Evolutionary conservation across 2,113 vertebrate genomes (phyloP).

Genomic region (Nansenia antarctica): DNA sequence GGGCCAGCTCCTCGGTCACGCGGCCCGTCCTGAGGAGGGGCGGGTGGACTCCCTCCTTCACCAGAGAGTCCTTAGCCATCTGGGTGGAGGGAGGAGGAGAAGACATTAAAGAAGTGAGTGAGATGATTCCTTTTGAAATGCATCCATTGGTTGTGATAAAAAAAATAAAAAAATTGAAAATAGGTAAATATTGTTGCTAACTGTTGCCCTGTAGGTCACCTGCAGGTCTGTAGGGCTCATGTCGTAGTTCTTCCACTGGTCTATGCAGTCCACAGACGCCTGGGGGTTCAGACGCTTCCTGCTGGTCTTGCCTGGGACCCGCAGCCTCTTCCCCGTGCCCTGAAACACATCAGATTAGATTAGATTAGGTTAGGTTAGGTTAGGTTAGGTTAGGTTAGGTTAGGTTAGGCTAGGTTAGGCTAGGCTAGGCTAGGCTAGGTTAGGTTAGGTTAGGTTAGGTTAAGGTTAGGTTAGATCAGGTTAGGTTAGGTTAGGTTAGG

Average conservation of each 20-base stretch:
- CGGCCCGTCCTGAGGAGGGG: slow-evolving; percentile 68
- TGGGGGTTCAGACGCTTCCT: slow-evolving; percentile 87
- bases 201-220: slow-evolving; percentile 56
- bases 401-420: no score
- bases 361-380: no score
- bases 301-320: slow-evolving; percentile 80
- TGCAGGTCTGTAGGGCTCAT: slow-evolving; percentile 75
- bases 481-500: no score
- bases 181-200: no score
- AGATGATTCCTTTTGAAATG: no score
- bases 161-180: not conserved
- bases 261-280: slow-evolving; percentile 82
- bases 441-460: no score
- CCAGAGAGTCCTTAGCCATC: slow-evolving; percentile 83
- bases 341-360: no score
- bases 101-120: not conserved
- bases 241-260: slow-evolving; percentile 80
- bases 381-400: no score
- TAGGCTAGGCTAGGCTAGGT: no score
- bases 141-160: no score
- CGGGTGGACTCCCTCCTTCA: slow-evolving; percentile 77
- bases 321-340: slow-evolving; percentile 76
- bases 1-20: slow-evolving; percentile 72
- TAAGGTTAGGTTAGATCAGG: no score
- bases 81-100: slow-evolving; percentile 49